Conservation (phyloP, 2,888 invertebrate species). For the Petrolisthes cinctipes region DNA sequence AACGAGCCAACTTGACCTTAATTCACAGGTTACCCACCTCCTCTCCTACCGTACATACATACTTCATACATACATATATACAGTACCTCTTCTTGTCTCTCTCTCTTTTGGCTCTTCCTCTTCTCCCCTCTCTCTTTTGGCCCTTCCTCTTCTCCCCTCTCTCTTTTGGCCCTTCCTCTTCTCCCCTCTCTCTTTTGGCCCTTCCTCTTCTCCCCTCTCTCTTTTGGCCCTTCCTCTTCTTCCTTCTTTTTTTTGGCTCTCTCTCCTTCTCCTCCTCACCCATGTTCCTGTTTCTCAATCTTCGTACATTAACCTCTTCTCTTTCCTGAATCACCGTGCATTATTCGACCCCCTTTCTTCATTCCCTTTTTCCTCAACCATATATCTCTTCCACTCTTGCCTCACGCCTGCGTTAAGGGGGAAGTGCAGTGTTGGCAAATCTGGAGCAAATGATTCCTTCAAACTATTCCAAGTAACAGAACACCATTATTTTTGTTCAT, state of each 20-base stretch:
- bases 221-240: neutral
- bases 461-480: too few relatives aligned
- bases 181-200: neutral
- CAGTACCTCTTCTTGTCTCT: neutral
- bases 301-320: neutral
- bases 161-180: neutral
- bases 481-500: too few relatives aligned
- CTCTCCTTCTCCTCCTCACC: neutral
- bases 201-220: neutral
- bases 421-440: too few relatives aligned
- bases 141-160: neutral
- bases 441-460: too few relatives aligned
- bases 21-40: neutral
- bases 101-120: neutral
- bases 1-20: too few relatives aligned
- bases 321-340: neutral
- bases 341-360: neutral
- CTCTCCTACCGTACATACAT: neutral
- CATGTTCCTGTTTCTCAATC: neutral
- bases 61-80: neutral
- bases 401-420: neutral
- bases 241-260: neutral
- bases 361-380: neutral
- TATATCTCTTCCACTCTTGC: neutral
- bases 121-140: neutral